These are phyloP conservation scores for Numida meleagris DNA, from an alignment of 2,113 vertebrate genomes.

Conservation along the genomic window DNA sequence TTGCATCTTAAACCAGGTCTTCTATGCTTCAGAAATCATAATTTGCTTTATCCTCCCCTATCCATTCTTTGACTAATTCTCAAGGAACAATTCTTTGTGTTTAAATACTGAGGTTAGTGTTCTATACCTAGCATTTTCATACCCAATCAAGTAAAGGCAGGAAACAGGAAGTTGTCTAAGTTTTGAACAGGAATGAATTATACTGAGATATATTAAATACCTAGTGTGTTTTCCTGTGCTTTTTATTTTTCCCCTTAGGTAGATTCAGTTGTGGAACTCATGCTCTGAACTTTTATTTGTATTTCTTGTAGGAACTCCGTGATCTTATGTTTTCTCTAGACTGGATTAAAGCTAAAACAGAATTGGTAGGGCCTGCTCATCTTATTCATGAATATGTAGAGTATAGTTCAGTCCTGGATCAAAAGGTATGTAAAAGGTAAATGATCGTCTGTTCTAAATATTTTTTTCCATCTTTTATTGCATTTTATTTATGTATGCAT, in stretches of 20 bases:
- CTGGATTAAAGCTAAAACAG: constrained; percentile 93
- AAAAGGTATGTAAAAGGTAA: constrained; percentile 85
- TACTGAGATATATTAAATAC: background rate
- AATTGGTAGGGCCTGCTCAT: constrained; percentile 89
- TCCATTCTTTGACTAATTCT: background rate
- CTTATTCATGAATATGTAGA: constrained; percentile 95
- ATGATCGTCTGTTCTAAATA: background rate
- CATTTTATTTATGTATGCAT: background rate
- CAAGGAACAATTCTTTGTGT: background rate
- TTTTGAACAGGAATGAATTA: background rate
- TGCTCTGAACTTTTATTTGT: constrained; percentile 4
- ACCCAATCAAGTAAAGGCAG: background rate
- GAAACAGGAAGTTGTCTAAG: background rate
- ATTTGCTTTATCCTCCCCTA: background rate
- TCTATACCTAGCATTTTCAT: background rate
- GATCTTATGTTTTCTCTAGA: constrained; percentile 93
- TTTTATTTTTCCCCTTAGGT: background rate
- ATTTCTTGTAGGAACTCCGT: constrained; percentile 85
- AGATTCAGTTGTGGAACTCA: background rate
- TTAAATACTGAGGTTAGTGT: background rate
- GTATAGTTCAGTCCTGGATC: constrained; percentile 86
- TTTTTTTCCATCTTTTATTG: background rate
- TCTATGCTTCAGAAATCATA: background rate
- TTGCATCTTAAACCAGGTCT: background rate
- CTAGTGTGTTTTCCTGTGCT: background rate